These are phyloP conservation scores for Epinephelus fuscoguttatus DNA, from an alignment of 2,113 vertebrate species.

Conservation along the genomic window DNA sequence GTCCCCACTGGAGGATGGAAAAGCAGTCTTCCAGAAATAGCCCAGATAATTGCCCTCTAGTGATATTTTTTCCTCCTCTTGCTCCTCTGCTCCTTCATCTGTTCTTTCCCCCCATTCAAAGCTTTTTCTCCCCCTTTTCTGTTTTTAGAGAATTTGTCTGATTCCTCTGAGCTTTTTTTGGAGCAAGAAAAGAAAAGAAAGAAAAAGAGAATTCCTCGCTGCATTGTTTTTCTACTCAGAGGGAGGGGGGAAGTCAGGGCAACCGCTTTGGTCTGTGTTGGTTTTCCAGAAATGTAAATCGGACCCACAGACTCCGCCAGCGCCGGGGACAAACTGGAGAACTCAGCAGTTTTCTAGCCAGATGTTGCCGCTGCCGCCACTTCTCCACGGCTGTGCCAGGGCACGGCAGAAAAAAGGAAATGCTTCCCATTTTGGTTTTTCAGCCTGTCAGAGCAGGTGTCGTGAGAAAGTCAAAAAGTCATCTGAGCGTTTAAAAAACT, in stretches of 20 bases:
- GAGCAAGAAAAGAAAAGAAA: constrained; percentile 34
- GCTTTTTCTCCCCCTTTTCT: constrained; percentile 2
- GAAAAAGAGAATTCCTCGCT: constrained; percentile 53
- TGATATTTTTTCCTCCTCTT: constrained; percentile 57
- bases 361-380: constrained; percentile 37
- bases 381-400: background rate
- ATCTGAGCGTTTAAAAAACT: constrained; percentile 8
- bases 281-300: constrained; percentile 72
- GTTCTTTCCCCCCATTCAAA: constrained; percentile 41
- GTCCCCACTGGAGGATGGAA: constrained; percentile 69
- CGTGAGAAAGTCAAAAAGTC: constrained; percentile 27
- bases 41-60: constrained; percentile 80
- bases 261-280: constrained; percentile 56
- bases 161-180: constrained; percentile 47
- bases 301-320: constrained; percentile 24
- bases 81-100: constrained; percentile 53
- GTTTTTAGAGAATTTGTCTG: constrained; percentile 41
- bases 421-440: constrained; percentile 21
- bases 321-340: background rate
- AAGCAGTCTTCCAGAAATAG: constrained; percentile 81
- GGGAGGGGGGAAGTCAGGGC: constrained; percentile 7
- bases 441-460: constrained; percentile 62
- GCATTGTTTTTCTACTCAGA: constrained; percentile 22
- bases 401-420: background rate
- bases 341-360: constrained; percentile 62